Evolutionary conservation across 2,888 invertebrate species (phyloP).

Genomic region (Drosophila stalkeri): DNA sequence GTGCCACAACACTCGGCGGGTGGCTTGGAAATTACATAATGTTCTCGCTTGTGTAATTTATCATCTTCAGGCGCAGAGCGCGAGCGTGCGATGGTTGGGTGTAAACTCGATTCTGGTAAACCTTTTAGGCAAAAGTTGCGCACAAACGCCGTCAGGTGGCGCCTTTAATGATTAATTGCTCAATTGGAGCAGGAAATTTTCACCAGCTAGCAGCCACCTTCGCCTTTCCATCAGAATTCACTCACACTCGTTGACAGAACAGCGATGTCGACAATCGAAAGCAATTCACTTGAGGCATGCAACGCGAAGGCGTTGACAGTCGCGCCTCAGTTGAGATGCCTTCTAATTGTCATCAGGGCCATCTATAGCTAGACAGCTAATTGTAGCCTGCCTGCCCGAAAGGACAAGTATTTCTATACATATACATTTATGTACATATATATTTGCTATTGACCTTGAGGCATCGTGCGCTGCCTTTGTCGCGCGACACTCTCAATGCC

Average conservation of each 20-base stretch:
- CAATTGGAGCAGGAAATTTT: constrained; percentile 62
- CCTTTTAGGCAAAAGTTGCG: constrained; percentile 62
- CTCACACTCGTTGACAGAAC: constrained; percentile 27
- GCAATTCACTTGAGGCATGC: constrained; percentile 21
- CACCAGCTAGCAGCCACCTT: background rate
- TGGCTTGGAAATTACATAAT: constrained; percentile 47
- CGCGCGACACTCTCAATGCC: background rate
- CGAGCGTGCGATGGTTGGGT: background rate
- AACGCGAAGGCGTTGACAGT: constrained; percentile 34
- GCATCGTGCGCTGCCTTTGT: background rate
- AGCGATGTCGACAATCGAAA: constrained; percentile 22
- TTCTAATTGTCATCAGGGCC: constrained; percentile 31
- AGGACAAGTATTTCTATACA: constrained; percentile 4
- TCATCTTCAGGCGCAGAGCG: constrained; percentile 65
- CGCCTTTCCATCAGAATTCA: background rate
- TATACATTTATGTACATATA: background rate
- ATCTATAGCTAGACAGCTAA: constrained; percentile 24
- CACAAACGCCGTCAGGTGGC: constrained; percentile 48
- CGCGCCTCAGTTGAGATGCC: constrained; percentile 16
- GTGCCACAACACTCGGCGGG: constrained; percentile 6
- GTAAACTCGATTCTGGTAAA: constrained; percentile 28
- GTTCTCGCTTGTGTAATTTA: constrained; percentile 66
- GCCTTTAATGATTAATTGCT: constrained; percentile 75
- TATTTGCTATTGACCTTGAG: constrained; percentile 30
- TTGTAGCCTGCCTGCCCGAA: constrained; percentile 9